phyloP scores from a whole-genome alignment of 2,888 invertebrate genomes.

The Trichopria drosophilae region DNA sequence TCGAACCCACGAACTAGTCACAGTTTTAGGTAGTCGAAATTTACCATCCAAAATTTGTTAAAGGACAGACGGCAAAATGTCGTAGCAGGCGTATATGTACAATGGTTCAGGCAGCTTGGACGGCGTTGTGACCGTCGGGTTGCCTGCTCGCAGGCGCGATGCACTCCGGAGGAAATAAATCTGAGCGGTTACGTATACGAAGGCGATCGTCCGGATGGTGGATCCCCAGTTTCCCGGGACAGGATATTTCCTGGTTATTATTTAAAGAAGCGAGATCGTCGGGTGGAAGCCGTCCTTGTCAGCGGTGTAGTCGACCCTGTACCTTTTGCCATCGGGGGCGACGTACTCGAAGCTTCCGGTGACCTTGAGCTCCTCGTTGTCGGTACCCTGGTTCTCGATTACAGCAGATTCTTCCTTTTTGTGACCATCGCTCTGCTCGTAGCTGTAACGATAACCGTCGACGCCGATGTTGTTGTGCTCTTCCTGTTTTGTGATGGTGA shows the following conservation, averaged over 20 bases:
- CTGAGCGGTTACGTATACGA: no score
- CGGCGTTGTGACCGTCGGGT: slow-evolving; percentile 23
- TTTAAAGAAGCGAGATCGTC: slow-evolving; percentile 49
- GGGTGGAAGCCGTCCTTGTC: slow-evolving; percentile 56
- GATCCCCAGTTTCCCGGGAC: slow-evolving; percentile 14
- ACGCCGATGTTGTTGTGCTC: slow-evolving; percentile 56
- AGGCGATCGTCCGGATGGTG: no score
- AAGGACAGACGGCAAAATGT: no score
- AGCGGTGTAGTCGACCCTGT: slow-evolving; percentile 54
- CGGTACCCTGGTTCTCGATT: slow-evolving; percentile 52
- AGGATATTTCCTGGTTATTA: no score
- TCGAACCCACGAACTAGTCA: no score
- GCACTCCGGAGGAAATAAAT: no score
- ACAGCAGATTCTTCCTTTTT: slow-evolving; percentile 56
- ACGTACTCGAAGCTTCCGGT: slow-evolving; percentile 52
- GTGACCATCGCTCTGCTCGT: slow-evolving; percentile 56
- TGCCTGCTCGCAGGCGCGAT: no score
- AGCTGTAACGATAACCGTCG: slow-evolving; percentile 53
- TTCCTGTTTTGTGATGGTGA: slow-evolving; percentile 53
- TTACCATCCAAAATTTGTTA: no score
- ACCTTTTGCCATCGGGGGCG: slow-evolving; percentile 52
- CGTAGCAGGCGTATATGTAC: no score
- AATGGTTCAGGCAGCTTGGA: slow-evolving; percentile 32
- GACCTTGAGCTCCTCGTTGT: slow-evolving; percentile 51
- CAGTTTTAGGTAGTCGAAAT: no score